Percentiles rank a stretch among this genome's conserved stretches.
phyloP scores from a whole-genome alignment of 2,888 invertebrate genomes.

The Ephialtes manifestator region DNA sequence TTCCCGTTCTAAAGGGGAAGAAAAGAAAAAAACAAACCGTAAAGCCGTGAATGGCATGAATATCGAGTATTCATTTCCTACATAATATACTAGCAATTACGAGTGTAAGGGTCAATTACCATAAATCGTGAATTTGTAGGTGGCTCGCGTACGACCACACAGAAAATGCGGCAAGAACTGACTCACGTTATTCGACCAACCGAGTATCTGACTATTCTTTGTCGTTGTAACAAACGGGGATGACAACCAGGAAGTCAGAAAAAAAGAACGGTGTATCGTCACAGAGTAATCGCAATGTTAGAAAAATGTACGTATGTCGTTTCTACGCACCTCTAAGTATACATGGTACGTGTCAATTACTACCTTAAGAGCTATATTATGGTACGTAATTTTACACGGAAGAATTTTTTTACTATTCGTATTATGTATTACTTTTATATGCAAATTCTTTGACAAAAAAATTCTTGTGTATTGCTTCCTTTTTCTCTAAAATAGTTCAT shows the following conservation, averaged over 20 bases:
- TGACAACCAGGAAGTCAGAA: conserved; percentile 58
- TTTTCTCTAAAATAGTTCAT: too few species aligned
- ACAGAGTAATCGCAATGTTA: conserved; percentile 26
- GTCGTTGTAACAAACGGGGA: conserved; percentile 51
- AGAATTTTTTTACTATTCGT: neutral
- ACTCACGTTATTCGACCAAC: conserved; percentile 38
- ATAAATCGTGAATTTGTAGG: conserved; percentile 51
- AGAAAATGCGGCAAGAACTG: conserved; percentile 8
- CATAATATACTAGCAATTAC: conserved; percentile 12
- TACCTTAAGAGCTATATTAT: neutral
- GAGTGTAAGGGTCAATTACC: conserved; percentile 32
- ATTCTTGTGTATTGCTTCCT: neutral
- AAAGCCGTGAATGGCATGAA: neutral
- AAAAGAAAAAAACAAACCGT: neutral
- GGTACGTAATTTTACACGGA: neutral
- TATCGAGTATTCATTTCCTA: neutral
- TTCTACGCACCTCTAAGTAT: neutral
- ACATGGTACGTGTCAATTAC: neutral
- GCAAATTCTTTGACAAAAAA: too few species aligned
- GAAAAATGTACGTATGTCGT: neutral
- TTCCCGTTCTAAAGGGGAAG: neutral
- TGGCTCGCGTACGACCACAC: conserved; percentile 30
- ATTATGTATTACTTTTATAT: neutral
- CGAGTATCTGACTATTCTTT: conserved; percentile 18
- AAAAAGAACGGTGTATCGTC: conserved; percentile 47